These are phyloP conservation scores for Peucedramus taeniatus DNA, from an alignment of 2,113 vertebrate genomes.

Conservation along the genomic window DNA sequence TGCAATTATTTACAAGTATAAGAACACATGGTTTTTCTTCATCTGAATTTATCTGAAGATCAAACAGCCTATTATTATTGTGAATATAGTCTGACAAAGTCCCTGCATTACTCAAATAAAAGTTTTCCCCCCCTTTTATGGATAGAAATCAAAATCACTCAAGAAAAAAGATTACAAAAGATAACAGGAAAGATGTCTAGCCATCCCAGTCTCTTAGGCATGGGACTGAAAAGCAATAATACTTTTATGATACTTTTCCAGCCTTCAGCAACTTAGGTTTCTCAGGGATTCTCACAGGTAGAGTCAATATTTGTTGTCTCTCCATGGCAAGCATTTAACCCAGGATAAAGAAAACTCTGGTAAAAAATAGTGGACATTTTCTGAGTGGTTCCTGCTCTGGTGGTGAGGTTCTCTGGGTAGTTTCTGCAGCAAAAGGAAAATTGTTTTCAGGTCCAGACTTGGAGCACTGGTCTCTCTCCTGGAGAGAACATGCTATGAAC, in stretches of 20 bases:
- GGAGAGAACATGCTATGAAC: background rate
- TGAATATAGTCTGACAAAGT: background rate
- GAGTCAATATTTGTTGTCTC: background rate
- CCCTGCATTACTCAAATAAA: background rate
- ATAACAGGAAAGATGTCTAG: background rate
- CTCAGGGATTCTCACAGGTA: background rate
- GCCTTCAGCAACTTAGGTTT: background rate
- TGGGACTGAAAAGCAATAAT: background rate
- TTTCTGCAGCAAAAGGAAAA: background rate
- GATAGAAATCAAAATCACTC: background rate
- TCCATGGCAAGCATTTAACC: background rate
- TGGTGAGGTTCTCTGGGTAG: background rate
- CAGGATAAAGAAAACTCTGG: background rate
- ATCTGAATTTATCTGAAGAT: background rate
- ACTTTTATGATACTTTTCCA: background rate
- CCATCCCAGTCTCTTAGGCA: background rate
- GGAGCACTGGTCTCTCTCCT: background rate
- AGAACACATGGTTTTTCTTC: background rate
- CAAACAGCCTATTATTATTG: background rate
- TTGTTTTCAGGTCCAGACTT: background rate
- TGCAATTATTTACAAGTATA: slow-evolving; percentile 27
- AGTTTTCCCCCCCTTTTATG: background rate
- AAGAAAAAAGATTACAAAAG: background rate
- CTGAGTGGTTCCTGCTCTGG: background rate
- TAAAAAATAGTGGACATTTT: background rate